These are phyloP conservation scores for Zygogramma bicolorata DNA, from an alignment of 2,888 invertebrate species.

Conservation along the genomic window DNA sequence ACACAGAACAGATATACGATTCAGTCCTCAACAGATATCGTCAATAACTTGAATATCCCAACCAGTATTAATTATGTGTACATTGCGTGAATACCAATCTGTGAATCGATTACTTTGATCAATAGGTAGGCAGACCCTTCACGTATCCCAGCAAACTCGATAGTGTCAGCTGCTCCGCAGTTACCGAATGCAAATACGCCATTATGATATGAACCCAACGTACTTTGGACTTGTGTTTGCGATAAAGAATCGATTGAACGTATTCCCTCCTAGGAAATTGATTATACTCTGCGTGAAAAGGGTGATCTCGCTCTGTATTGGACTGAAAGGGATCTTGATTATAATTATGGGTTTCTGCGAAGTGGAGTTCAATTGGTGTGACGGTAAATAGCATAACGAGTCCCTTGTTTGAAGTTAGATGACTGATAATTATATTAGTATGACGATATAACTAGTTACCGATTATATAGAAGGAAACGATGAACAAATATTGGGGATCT, in stretches of 20 bases:
- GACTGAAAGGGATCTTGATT: slow-evolving; percentile 34
- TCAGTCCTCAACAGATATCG: not conserved
- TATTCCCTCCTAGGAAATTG: slow-evolving; percentile 10
- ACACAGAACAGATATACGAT: too few relatives aligned
- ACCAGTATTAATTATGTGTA: not conserved
- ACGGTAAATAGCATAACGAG: too few relatives aligned
- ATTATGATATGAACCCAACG: not conserved
- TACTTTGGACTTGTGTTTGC: not conserved
- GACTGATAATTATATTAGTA: too few relatives aligned
- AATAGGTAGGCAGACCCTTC: not conserved
- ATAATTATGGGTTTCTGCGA: slow-evolving; percentile 31
- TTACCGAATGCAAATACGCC: not conserved
- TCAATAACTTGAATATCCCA: not conserved
- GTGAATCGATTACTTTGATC: not conserved
- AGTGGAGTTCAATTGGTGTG: not conserved
- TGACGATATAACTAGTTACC: too few relatives aligned
- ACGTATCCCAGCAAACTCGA: not conserved
- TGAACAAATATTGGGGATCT: too few relatives aligned
- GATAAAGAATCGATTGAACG: not conserved
- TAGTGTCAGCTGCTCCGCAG: not conserved
- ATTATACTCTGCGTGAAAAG: slow-evolving; percentile 30
- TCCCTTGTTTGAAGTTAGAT: too few relatives aligned
- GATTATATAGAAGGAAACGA: too few relatives aligned
- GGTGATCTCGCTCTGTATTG: slow-evolving; percentile 27
- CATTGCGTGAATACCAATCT: not conserved